Evolutionary conservation across 2,888 invertebrate species (phyloP), one percentile per base, ranked within the genome.

Genomic region (Diadegma fenestrale): DNA sequence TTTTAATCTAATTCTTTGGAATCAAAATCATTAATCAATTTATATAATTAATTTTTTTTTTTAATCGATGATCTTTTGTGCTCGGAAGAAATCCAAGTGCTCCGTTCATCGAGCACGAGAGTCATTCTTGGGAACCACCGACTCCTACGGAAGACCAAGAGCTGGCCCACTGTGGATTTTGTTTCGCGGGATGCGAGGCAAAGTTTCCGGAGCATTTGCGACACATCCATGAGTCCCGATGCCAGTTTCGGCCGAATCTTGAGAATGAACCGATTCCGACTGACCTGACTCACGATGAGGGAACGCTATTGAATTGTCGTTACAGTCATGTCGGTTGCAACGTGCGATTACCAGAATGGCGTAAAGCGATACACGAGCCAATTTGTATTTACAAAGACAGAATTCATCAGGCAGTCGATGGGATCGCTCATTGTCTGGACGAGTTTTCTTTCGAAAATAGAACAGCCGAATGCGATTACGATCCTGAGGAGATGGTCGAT

Each of bases 161-260:
- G 54, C 88, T 93, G 10, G 73, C 86, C 4, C 37, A 86, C 0
- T 93, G 93, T 48, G 68, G 88, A 26, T 93, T 91, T 68, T 41
- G 89, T 22, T 63, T 88, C 58, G 82, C 90, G 0, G 93, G 93
- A 54, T 93, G 93, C 83, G 89, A 89, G 86, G 90, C 89, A 4
- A 91, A 84, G 77, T 76, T 88, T 64, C 87, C 88, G 12, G 86
- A 88, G 19, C 84, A 80, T 64, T 71, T 89, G 48, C 81, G 85
- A 10, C 73, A 78, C 7, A 81, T 90, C 71, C 89, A 88, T 69
- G 87, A 87, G 63, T 84, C 87, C 4, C 51, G 93, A 51, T 93
- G 93, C 22, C 92, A 92, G 64, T 92, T 91, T 73, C 90, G 92
- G 19, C 92, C 92, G 0, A 87, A 91, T 73, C 80, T 91, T 14